Conservation (phyloP, 1,140 invertebrate species). For the Alviniconcha marisindica region DNA sequence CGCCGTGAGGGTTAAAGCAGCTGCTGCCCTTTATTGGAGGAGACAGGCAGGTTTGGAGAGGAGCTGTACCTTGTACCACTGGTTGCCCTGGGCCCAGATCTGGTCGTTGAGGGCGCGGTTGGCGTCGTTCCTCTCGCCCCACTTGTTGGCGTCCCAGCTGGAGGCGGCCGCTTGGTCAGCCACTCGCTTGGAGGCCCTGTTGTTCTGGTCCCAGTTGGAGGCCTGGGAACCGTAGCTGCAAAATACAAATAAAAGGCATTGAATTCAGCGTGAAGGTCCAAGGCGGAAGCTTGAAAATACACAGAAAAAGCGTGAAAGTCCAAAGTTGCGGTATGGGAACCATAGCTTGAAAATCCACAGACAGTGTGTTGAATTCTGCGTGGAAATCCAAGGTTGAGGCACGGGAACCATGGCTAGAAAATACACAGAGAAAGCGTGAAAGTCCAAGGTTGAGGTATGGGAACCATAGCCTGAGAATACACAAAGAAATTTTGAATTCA, state of each 20-base stretch:
- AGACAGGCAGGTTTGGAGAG: too few relatives aligned
- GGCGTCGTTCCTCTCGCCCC: background rate
- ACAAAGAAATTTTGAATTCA: too few relatives aligned
- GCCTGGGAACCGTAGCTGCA: slow-evolving; percentile 12
- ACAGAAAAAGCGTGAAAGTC: background rate
- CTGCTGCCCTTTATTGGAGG: too few relatives aligned
- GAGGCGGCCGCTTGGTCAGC: slow-evolving; percentile 19
- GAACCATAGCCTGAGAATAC: too few relatives aligned
- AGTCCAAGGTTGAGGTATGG: too few relatives aligned
- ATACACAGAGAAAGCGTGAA: too few relatives aligned
- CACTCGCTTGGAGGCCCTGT: background rate
- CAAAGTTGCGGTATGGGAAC: background rate
- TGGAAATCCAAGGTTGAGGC: too few relatives aligned
- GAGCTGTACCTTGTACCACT: slow-evolving; percentile 22
- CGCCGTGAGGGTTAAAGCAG: too few relatives aligned
- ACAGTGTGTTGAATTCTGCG: background rate
- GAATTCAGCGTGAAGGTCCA: background rate
- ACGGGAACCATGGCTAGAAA: too few relatives aligned
- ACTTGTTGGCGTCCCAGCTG: slow-evolving; percentile 2
- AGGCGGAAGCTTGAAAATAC: background rate
- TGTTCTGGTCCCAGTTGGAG: slow-evolving; percentile 25
- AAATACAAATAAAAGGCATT: too few relatives aligned
- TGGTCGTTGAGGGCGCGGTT: slow-evolving; percentile 9
- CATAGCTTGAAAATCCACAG: background rate
- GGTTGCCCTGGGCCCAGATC: slow-evolving; percentile 24